phyloP scores from a whole-genome alignment of 2,888 invertebrate species.

The Apoda limacodes region DNA sequence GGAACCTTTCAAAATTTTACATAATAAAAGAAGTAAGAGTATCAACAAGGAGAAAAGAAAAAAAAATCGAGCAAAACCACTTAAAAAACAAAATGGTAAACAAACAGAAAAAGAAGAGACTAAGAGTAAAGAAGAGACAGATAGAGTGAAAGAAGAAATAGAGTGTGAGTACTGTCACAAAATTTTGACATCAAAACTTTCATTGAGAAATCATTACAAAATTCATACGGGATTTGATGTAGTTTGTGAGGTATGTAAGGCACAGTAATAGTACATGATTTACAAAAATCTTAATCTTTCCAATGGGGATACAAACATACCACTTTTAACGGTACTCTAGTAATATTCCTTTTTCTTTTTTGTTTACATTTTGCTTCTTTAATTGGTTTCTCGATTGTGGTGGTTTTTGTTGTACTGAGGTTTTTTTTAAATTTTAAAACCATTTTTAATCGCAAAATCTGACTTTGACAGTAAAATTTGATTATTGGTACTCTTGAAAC shows the following conservation, averaged over 20 bases:
- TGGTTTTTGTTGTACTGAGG: no score
- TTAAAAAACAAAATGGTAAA: conserved; percentile 17
- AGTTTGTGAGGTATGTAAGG: conserved; percentile 35
- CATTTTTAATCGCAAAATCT: no score
- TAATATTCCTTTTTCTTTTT: no score
- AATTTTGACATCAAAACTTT: conserved; percentile 46
- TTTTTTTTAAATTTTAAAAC: no score
- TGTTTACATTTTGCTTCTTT: no score
- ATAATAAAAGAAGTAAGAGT: conserved; percentile 15
- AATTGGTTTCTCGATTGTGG: no score
- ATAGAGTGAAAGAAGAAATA: conserved; percentile 35
- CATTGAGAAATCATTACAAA: conserved; percentile 52
- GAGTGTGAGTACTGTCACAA: conserved; percentile 57
- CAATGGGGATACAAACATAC: no score
- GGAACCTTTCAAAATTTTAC: conserved; percentile 19
- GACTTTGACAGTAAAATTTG: no score
- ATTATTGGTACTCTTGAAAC: no score
- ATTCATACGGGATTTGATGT: conserved; percentile 59
- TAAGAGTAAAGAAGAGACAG: conserved; percentile 21
- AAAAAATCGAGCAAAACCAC: conserved; percentile 20
- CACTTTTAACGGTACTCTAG: no score
- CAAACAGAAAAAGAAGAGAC: conserved; percentile 10
- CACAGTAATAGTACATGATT: neutral
- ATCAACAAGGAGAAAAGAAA: conserved; percentile 25
- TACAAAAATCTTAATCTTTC: no score